A percentile compares a stretch with the other conserved stretches of the same genome.
Conservation (phyloP, 2,888 invertebrate species). For the Argyresthia albistria region DNA sequence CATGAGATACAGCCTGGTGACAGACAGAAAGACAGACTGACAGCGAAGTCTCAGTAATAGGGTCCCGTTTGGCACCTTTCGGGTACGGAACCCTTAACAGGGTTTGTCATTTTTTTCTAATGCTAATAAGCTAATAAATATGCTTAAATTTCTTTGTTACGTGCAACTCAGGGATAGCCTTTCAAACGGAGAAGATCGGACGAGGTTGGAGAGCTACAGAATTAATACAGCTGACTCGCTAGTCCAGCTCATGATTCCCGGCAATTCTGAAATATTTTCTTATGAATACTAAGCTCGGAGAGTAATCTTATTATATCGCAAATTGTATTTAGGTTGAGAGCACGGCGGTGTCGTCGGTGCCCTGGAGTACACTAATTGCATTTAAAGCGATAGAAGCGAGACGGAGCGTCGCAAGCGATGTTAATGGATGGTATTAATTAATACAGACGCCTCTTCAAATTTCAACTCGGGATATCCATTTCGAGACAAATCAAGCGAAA, state of each 20-base stretch:
- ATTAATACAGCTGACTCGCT: no score
- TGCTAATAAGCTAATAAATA: no score
- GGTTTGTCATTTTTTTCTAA: no score
- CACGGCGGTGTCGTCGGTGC: constrained; percentile 28
- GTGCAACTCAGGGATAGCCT: no score
- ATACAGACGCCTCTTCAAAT: constrained; percentile 58
- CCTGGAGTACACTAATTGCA: constrained; percentile 28
- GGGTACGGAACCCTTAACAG: no score
- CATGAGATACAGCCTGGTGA: no score
- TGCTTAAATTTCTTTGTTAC: no score
- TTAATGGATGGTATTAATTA: constrained; percentile 69
- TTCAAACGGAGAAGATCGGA: no score
- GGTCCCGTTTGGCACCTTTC: no score
- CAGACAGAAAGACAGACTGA: no score
- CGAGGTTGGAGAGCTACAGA: no score
- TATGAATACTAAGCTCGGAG: constrained; percentile 38
- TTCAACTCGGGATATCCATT: constrained; percentile 48
- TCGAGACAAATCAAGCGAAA: constrained; percentile 5
- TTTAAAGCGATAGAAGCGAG: constrained; percentile 53
- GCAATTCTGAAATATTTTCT: constrained; percentile 35
- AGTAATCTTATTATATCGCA: constrained; percentile 54
- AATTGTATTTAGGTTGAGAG: constrained; percentile 60
- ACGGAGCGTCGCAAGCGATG: constrained; percentile 44
- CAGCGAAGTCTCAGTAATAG: no score
- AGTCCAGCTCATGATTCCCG: not conserved